These are phyloP conservation scores for Morpho deidamia DNA, from an alignment of 2,888 invertebrate species.

Conservation along the genomic window DNA sequence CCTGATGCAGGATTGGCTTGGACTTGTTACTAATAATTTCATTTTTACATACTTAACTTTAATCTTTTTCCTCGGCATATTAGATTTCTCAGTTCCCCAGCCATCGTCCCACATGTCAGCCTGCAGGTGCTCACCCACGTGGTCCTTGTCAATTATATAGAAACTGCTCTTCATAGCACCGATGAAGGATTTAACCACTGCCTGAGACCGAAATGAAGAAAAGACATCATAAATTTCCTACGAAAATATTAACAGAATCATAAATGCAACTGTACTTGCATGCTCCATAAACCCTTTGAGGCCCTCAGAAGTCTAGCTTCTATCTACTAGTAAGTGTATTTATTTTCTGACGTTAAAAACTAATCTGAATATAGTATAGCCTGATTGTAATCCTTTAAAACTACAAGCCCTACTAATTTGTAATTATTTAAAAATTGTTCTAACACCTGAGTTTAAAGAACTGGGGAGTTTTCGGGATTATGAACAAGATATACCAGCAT, in stretches of 20 bases:
- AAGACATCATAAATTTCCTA: neutral
- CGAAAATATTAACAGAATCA: neutral
- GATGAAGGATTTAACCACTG: constrained; percentile 76
- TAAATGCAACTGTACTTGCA: neutral
- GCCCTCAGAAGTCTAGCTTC: no score
- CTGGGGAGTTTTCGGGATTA: no score
- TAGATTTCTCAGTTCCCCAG: constrained; percentile 51
- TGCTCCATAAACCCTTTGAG: no score
- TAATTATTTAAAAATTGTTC: no score
- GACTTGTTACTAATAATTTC: neutral
- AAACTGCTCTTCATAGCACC: constrained; percentile 78
- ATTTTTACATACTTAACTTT: constrained; percentile 60
- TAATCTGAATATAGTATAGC: no score
- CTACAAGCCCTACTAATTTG: no score
- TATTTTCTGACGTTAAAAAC: no score
- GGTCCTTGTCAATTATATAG: constrained; percentile 68
- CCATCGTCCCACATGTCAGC: constrained; percentile 81
- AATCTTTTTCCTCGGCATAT: constrained; percentile 69
- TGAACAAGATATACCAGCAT: constrained; percentile 65
- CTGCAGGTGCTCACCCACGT: constrained; percentile 49
- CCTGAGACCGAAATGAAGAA: constrained; percentile 39
- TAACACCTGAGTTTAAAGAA: no score
- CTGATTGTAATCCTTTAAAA: no score
- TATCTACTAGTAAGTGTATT: no score
- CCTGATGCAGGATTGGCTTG: no score